Conservation (phyloP, 1,140 invertebrate species). For the Drosophila navojoa region DNA sequence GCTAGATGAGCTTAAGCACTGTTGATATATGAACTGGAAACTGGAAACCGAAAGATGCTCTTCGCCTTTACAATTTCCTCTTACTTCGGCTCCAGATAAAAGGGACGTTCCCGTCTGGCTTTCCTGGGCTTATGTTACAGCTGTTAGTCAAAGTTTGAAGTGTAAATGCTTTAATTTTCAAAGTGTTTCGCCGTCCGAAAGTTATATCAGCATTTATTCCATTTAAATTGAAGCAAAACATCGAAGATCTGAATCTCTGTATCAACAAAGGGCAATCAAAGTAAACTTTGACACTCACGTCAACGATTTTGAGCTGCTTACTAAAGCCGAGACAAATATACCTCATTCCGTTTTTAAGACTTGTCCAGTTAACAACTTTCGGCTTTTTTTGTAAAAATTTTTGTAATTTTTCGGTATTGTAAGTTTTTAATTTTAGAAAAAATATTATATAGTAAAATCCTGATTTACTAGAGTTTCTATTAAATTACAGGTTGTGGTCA, state of each 20-base stretch:
- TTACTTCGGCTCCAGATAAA: background rate
- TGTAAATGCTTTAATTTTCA: background rate
- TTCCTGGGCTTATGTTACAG: slow-evolving; percentile 5
- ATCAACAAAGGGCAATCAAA: background rate
- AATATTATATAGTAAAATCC: too few species aligned
- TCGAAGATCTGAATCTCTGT: too few species aligned
- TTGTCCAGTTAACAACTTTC: background rate
- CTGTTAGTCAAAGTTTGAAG: slow-evolving; percentile 20
- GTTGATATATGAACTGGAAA: slow-evolving; percentile 19
- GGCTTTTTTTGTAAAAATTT: background rate
- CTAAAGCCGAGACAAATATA: background rate
- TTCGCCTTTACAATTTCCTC: slow-evolving; percentile 4
- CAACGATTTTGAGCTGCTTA: background rate
- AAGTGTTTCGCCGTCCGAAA: background rate
- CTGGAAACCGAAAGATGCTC: slow-evolving; percentile 16
- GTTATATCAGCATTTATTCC: background rate
- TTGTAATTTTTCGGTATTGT: slow-evolving; percentile 5
- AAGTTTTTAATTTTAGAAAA: background rate
- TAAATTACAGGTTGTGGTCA: background rate
- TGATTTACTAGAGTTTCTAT: background rate
- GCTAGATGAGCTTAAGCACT: slow-evolving; percentile 15
- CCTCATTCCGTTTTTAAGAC: background rate
- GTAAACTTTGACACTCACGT: background rate
- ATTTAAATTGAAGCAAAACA: background rate
- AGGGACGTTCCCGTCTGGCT: too few species aligned